Conservation (phyloP, 2,113 vertebrate species). For the Emydura subglobosa region DNA sequence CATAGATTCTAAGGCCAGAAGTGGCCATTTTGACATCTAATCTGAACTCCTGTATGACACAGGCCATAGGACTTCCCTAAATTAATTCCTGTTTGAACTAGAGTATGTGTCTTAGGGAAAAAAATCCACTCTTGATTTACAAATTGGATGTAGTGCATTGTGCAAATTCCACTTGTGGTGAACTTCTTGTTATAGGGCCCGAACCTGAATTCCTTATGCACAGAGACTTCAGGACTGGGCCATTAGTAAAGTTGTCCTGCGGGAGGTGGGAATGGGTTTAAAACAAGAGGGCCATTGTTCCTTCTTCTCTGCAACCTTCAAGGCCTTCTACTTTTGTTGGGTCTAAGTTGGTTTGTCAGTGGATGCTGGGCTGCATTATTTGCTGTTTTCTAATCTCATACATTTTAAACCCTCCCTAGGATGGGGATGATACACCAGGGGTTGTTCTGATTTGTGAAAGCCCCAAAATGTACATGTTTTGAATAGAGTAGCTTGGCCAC, state of each 20-base stretch:
- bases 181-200: neutral
- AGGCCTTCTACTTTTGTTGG: rapidly evolving
- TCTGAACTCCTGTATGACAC: neutral
- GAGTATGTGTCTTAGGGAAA: neutral
- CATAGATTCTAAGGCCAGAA: neutral
- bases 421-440: neutral
- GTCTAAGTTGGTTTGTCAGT: neutral
- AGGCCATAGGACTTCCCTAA: neutral
- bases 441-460: neutral
- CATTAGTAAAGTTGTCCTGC: neutral
- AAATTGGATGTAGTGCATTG: neutral
- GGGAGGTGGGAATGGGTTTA: neutral
- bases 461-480: neutral
- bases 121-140: too few species aligned
- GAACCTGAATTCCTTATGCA: neutral
- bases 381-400: neutral
- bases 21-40: neutral
- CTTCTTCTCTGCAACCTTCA: neutral
- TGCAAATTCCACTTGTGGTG: neutral
- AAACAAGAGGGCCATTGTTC: neutral
- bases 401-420: neutral
- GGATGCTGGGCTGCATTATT: neutral
- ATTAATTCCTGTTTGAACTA: neutral
- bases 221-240: neutral
- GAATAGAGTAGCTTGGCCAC: neutral